A percentile compares a stretch with the other conserved stretches of the same genome.
phyloP scores from a whole-genome alignment of 2,797 vertebrate species.

The Enteromius argenteus region DNA sequence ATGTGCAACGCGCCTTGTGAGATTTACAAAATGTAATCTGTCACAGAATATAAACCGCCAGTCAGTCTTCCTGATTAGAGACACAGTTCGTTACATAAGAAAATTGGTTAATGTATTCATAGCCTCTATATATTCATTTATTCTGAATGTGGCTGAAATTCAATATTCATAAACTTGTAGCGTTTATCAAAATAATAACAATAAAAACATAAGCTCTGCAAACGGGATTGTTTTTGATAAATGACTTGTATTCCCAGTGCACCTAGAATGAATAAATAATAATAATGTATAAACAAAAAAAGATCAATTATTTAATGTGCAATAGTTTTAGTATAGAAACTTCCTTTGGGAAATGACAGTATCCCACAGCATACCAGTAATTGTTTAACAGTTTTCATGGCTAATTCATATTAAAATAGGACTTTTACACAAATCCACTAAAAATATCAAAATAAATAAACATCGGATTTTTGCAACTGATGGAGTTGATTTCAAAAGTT shows the following conservation, averaged over 20 bases:
- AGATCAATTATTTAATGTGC: neutral
- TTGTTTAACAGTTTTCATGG: neutral
- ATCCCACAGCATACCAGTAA: neutral
- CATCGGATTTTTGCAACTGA: neutral
- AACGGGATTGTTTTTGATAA: slow-evolving; percentile 1
- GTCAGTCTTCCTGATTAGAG: slow-evolving; percentile 15
- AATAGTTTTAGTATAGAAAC: neutral
- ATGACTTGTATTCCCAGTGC: neutral
- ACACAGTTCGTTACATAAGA: slow-evolving; percentile 23
- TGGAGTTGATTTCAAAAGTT: neutral
- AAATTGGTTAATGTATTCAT: slow-evolving; percentile 21
- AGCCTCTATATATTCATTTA: slow-evolving; percentile 15
- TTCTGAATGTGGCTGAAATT: slow-evolving; percentile 6
- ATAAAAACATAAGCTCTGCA: neutral
- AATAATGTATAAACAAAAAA: neutral
- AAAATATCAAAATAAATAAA: no score
- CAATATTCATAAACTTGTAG: slow-evolving; percentile 17
- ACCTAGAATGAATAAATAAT: neutral
- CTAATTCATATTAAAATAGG: neutral
- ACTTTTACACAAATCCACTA: neutral
- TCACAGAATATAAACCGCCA: slow-evolving; percentile 7
- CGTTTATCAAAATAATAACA: neutral
- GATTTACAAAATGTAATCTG: slow-evolving; percentile 18
- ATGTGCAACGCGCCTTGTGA: neutral
- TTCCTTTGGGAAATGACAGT: neutral